Base-by-base conservation (phyloP, 2,888 invertebrate species). In the Liodrosophila aerea region DNA sequence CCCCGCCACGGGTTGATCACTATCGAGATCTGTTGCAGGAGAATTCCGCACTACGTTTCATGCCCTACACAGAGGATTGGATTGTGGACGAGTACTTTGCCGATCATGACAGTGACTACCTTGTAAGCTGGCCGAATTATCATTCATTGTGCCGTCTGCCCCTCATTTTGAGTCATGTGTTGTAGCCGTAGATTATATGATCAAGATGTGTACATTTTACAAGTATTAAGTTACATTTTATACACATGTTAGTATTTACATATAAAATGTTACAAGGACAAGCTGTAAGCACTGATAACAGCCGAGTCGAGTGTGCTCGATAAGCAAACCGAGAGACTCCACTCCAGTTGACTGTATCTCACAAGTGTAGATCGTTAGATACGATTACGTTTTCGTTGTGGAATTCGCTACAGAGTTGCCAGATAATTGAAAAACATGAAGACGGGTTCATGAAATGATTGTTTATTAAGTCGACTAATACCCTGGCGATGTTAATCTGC, bases 51-150 rank as follows among this genome's bases (percentile, higher is more conserved):
- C 45, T 86, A 43, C 59, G 66, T 2, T 87, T 65, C 44, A 67
- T 67, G 52, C 78, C 66, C 2, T 85, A 86, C 53, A 77, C 81
- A 13, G 83, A 73, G 16, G 86, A 87, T 44, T 89, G 89, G 88
- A 86, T 89, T 66, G 81, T 84, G 27, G 67, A 84, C 36, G 90
- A 89, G 59, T 87, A 88, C 56, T 88, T 89, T 74, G 73, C 76
- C 7, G 87, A 89, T 78, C 89, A 89, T 66, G 86, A 86, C 18
- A 69, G 57, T 59, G 89, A 89, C 73, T 89, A 88, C 67, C 86
- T 89, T 64, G 88, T 89, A 78, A 89, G 88, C 1, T 36, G 18
- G n/a, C 16, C 5, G 39, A 29, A 33, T 8, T 1, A 12, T 7
- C 34, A 1, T 36, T 1, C 15, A n/a, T n/a, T 51, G 16, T 12